These are phyloP conservation scores for Ameiurus melas DNA, from an alignment of 2,113 vertebrate species.

Conservation along the genomic window DNA sequence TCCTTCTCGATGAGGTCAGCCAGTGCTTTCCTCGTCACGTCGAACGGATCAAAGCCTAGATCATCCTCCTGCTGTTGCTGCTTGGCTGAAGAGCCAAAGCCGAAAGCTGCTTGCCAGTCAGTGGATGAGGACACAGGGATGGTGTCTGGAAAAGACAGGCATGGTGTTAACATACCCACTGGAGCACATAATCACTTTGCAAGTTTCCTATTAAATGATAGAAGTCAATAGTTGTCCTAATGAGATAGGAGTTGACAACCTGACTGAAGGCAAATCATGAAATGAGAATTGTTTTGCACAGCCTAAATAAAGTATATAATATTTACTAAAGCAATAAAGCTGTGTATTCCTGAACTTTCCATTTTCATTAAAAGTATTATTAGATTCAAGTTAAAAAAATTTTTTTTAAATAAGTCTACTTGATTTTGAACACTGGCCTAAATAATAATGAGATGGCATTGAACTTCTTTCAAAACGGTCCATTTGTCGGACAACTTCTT, in stretches of 20 bases:
- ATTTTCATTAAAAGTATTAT: not conserved
- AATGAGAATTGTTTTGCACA: not conserved
- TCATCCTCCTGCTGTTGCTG: slow-evolving; percentile 94
- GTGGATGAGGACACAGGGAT: slow-evolving; percentile 98
- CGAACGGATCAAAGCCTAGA: slow-evolving; percentile 98
- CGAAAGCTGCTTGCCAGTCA: slow-evolving; percentile 99
- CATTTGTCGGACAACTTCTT: not conserved
- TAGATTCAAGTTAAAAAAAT: not conserved
- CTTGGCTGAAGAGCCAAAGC: slow-evolving; percentile 93
- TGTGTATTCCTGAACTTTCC: not conserved
- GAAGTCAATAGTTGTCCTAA: not conserved
- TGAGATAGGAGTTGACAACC: not conserved
- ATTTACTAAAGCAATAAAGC: not conserved
- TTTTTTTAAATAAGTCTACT: not conserved
- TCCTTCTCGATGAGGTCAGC: slow-evolving; percentile 99
- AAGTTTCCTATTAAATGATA: not conserved
- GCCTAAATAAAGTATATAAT: not conserved
- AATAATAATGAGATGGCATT: not conserved
- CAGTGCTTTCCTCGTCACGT: slow-evolving; percentile 97
- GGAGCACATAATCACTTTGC: not conserved
- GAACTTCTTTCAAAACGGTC: not conserved
- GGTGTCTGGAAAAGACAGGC: slow-evolving; percentile 78
- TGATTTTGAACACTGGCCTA: not conserved
- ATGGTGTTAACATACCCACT: not conserved
- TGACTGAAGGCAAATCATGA: not conserved